phyloP scores from a whole-genome alignment of 92 coral and sea anemone species.

The Scolanthus callimorphus region DNA sequence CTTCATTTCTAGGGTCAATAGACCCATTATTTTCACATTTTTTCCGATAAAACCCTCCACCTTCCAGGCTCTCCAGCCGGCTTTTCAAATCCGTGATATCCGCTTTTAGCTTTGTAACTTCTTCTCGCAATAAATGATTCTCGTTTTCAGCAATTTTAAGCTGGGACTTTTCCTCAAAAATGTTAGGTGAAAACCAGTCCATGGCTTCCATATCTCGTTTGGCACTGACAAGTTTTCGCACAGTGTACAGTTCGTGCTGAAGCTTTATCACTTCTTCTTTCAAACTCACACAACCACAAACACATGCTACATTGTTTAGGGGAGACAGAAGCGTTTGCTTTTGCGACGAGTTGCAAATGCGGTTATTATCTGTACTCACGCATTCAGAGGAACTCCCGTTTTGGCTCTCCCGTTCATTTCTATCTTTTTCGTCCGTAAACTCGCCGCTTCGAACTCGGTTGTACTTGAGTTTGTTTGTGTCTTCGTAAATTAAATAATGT shows the following conservation, averaged over 20 bases:
- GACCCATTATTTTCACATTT: not conserved
- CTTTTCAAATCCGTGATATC: not conserved
- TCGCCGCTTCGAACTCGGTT: not conserved
- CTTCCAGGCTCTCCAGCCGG: not conserved
- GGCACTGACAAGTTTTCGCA: not conserved
- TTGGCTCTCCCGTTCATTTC: not conserved
- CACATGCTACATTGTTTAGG: not conserved
- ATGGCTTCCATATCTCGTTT: constrained; percentile 3
- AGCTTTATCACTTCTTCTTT: not conserved
- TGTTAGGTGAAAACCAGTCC: constrained; percentile 5
- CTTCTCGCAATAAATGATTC: not conserved
- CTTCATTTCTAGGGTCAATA: not conserved
- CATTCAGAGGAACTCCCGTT: not conserved
- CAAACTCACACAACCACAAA: not conserved
- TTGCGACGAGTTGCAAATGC: not conserved
- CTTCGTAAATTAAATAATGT: not conserved
- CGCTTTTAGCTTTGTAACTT: not conserved
- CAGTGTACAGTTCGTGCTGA: not conserved
- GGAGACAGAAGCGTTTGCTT: not conserved
- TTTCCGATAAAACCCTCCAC: not conserved
- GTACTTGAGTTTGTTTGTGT: not conserved
- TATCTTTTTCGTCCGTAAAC: not conserved
- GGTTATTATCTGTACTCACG: not conserved
- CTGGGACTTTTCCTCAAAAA: constrained; percentile 1
- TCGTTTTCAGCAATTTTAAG: not conserved